Percentiles rank a stretch among this genome's conserved stretches.
phyloP scores from a whole-genome alignment of 2,888 invertebrate species.

The Macrophya annulata region DNA sequence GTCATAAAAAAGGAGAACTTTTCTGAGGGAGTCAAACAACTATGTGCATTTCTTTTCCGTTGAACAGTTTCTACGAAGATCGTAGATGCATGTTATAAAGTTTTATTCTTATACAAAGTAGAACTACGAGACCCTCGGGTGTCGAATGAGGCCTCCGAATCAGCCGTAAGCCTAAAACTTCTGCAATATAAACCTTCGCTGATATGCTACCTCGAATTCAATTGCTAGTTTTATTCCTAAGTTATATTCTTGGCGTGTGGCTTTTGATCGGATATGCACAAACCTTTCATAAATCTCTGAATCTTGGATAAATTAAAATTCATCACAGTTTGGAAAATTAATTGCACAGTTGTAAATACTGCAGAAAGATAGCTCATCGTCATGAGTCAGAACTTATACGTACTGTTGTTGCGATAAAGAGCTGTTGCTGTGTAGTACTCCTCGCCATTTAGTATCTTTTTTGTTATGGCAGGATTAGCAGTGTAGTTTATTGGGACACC shows the following conservation, averaged over 20 bases:
- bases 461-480: neutral
- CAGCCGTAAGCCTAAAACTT: neutral
- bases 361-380: neutral
- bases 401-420: neutral
- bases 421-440: slow-evolving; percentile 30
- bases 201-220: neutral
- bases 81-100: neutral
- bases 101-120: neutral
- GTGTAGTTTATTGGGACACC: slow-evolving; percentile 22
- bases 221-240: neutral
- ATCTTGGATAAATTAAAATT: neutral
- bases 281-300: neutral
- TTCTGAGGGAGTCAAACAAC: neutral
- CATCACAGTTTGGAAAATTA: neutral
- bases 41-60: neutral
- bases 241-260: neutral
- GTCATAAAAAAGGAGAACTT: neutral
- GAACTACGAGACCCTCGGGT: slow-evolving; percentile 12
- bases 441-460: neutral
- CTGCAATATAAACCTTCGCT: neutral
- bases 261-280: neutral
- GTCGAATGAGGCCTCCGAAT: neutral
- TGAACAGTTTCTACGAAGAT: neutral
- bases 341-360: neutral
- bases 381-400: neutral